Evolutionary conservation across 2,888 invertebrate species (phyloP).

Genomic region (Lasioglossum figueresi): DNA sequence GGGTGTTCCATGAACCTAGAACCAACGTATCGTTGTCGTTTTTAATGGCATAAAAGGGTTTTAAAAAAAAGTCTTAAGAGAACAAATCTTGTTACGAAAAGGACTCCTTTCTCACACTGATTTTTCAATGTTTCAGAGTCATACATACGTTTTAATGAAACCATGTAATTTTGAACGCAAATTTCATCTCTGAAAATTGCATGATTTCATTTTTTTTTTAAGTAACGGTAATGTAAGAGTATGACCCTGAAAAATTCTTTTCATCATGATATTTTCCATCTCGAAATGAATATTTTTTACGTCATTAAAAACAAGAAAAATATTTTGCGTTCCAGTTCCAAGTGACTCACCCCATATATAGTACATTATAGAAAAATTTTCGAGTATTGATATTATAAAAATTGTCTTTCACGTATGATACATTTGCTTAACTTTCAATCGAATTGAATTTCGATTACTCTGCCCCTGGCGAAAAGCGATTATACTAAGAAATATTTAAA

Average conservation of each 20-base stretch:
- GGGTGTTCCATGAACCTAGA: background rate
- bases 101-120: background rate
- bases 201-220: too few relatives aligned
- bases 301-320: background rate
- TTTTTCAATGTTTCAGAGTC: background rate
- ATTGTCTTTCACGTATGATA: conserved; percentile 3
- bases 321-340: background rate
- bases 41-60: background rate
- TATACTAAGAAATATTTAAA: background rate
- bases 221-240: background rate
- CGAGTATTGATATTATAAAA: background rate
- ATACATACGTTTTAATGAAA: background rate
- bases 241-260: background rate
- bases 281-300: background rate
- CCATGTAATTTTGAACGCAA: background rate
- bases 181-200: background rate
- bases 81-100: background rate
- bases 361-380: conserved; percentile 6
- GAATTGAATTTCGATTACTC: background rate
- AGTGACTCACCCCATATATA: background rate
- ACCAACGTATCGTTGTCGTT: background rate
- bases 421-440: conserved; percentile 13
- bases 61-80: background rate
- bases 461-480: conserved; percentile 8
- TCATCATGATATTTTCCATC: background rate